Percentiles rank a stretch among this genome's conserved stretches.
Conservation (phyloP, 2,888 invertebrate genomes). For the Itoplectis maculator region DNA sequence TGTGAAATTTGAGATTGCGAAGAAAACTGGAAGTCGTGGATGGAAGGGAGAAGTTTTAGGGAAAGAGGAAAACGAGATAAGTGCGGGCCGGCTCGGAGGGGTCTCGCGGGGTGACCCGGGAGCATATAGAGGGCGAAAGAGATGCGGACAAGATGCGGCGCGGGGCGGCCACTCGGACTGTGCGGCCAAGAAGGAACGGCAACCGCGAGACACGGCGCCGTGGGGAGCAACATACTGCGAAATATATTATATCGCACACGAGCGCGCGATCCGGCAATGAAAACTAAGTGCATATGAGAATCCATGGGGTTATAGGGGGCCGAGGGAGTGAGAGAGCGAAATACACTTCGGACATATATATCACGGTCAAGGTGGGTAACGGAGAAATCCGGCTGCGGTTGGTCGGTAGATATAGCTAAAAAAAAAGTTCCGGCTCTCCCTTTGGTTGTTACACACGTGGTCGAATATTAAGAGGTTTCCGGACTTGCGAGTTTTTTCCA, state of each 20-base stretch:
- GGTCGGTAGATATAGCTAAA: conserved; percentile 20
- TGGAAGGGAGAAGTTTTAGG: neutral
- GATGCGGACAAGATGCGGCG: conserved; percentile 38
- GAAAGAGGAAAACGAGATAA: conserved; percentile 7
- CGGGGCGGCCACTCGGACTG: conserved; percentile 56
- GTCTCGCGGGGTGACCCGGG: neutral
- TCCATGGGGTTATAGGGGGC: conserved; percentile 79
- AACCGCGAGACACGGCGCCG: conserved; percentile 76
- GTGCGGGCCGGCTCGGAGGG: neutral
- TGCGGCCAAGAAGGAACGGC: conserved; percentile 74
- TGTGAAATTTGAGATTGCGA: too few species aligned
- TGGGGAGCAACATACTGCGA: conserved; percentile 82
- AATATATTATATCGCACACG: conserved; percentile 83
- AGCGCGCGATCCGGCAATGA: conserved; percentile 82
- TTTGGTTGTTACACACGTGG: conserved; percentile 1
- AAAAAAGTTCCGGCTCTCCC: conserved; percentile 53
- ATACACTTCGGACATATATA: conserved; percentile 71
- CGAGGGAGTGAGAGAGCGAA: conserved; percentile 1
- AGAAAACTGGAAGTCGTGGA: neutral
- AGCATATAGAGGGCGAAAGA: conserved; percentile 18
- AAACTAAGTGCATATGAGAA: conserved; percentile 84
- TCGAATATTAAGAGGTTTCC: conserved; percentile 21
- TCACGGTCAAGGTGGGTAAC: conserved; percentile 70
- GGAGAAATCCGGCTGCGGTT: conserved; percentile 58
- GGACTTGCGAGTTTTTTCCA: too few species aligned